phyloP scores from a whole-genome alignment of 64 coral and sea anemone genomes.

The Actinia tenebrosa region DNA sequence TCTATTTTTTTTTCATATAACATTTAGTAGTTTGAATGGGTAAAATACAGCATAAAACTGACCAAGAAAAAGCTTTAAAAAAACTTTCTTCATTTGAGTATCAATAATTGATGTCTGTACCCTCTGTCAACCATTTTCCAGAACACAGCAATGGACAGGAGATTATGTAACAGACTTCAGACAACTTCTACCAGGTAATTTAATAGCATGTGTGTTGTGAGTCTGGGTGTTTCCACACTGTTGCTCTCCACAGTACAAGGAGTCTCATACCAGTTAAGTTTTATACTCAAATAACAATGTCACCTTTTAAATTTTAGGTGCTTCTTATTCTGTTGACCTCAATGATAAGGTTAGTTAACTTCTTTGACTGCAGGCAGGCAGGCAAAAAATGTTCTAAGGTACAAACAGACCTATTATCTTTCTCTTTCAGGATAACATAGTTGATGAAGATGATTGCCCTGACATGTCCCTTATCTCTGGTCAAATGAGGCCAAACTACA shows the following conservation, averaged over 20 bases:
- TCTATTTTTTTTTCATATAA: no score
- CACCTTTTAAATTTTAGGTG: slow-evolving; percentile 31
- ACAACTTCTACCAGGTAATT: slow-evolving; percentile 61
- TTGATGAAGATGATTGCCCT: slow-evolving; percentile 31
- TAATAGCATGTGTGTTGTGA: background rate
- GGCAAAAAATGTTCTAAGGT: background rate
- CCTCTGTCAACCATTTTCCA: slow-evolving; percentile 6
- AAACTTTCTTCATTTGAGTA: no score
- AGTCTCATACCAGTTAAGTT: no score
- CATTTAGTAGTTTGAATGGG: no score
- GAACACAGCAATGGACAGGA: slow-evolving; percentile 88
- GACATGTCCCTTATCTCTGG: slow-evolving; percentile 88
- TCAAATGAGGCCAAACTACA: slow-evolving; percentile 58
- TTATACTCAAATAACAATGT: background rate
- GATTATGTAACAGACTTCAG: slow-evolving; percentile 94
- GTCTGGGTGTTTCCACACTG: no score
- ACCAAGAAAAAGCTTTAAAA: no score
- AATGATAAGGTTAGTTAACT: slow-evolving; percentile 35
- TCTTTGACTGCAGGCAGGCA: background rate
- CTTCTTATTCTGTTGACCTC: slow-evolving; percentile 49
- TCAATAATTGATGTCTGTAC: no score
- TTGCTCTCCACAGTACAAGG: no score
- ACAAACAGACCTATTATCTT: background rate
- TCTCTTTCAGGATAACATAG: background rate
- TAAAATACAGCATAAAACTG: no score